Base-by-base conservation (phyloP, 2,113 vertebrate species). In the Cebidichthys violaceus region DNA sequence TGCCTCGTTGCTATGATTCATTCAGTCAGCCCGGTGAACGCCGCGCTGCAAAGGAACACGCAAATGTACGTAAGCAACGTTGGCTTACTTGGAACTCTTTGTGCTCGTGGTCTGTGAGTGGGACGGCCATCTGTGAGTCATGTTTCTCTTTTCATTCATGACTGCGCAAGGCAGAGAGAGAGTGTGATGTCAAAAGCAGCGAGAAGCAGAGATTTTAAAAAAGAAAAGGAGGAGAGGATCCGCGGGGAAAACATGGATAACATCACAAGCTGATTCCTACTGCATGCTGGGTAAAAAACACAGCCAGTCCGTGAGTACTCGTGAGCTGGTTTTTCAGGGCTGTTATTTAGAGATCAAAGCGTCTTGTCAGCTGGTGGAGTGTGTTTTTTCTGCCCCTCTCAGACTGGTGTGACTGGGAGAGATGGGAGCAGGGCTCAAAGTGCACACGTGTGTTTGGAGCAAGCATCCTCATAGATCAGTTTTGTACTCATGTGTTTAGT, bases 141-240 rank as follows among this genome's bases (percentile, higher is more conserved):
- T 77, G 76, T 75, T 88, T 77, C 81, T 79, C 83, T 84, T 92
- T 91, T 90, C 89, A 92, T 93, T 92, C 86, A 88, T 86, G 67
- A 84, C 73, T 13, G 18, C 61, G 74, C 3, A 33, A 80, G 60
- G 60, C n/a, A 31, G 57, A 54, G 39, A 4, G 11, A 75, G 77
- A 15, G 20, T 50, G 47, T 69, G 82, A 82, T 77, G 75, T 82
- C 78, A 81, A 69, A 68, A 35, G 55, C 77, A 68, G 64, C 17
- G 24, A 74, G 65, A 52, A 79, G 85, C 47, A 39, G 62, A 60
- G 60, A 52, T 43, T 41, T 14, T 29, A 57, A 45, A 47, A 60
- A 41, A 59, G 67, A 29, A 29, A 60, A 14, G 39, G 37, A 77
- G 47, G 15, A 75, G 70, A 68, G 31, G 57, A 65, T 70, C 41